phyloP scores from a whole-genome alignment of 2,113 vertebrate species.

The Uropsilus gracilis region DNA sequence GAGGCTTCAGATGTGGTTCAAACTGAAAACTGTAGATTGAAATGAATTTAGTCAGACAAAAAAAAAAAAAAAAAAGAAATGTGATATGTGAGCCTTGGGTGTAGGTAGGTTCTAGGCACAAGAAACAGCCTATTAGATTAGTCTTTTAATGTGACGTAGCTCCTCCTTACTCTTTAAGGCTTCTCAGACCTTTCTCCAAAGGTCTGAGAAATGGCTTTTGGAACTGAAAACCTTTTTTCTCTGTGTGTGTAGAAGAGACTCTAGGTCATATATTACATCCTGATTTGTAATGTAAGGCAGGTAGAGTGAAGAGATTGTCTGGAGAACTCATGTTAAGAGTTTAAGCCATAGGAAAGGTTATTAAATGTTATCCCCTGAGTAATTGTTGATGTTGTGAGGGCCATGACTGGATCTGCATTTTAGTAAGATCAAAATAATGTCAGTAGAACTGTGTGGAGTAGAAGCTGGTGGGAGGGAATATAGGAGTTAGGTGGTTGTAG shows the following conservation, averaged over 20 bases:
- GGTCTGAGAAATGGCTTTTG: too few relatives aligned
- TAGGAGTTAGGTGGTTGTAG: neutral
- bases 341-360: neutral
- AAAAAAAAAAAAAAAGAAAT: too few relatives aligned
- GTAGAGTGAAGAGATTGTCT: neutral
- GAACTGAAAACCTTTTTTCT: neutral
- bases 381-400: neutral
- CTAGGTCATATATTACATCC: neutral
- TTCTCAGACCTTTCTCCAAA: neutral
- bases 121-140: neutral
- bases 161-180: neutral
- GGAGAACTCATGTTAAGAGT: neutral
- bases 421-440: neutral
- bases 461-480: neutral
- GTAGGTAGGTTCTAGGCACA: neutral
- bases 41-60: neutral
- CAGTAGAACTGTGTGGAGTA: neutral
- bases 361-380: neutral
- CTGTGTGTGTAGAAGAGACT: neutral
- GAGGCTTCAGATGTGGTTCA: neutral
- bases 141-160: neutral
- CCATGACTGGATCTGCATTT: neutral
- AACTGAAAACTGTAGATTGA: neutral
- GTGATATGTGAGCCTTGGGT: neutral
- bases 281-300: neutral